Conservation (phyloP, 2,888 invertebrate species). For the Falcaria lacertinaria region DNA sequence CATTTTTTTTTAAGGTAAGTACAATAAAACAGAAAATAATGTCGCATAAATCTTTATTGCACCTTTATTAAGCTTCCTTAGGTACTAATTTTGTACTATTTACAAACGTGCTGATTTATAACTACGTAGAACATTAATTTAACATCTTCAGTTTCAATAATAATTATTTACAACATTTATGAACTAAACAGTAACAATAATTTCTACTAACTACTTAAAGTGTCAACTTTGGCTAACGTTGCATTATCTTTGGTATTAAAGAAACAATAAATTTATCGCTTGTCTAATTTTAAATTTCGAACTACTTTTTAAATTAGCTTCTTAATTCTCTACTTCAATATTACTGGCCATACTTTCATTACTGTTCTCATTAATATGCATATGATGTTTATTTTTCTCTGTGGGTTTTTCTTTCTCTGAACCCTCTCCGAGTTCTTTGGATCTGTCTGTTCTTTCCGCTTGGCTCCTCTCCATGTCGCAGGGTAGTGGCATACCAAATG, state of each 20-base stretch:
- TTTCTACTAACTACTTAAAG: slow-evolving; percentile 47
- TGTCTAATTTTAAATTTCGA: slow-evolving; percentile 5
- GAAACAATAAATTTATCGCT: slow-evolving; percentile 20
- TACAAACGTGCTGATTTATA: slow-evolving; percentile 63
- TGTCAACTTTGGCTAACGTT: slow-evolving; percentile 12
- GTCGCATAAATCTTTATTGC: slow-evolving; percentile 44
- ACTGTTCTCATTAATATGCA: slow-evolving; percentile 67
- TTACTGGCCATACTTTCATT: slow-evolving; percentile 75
- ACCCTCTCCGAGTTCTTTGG: slow-evolving; percentile 40
- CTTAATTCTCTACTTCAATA: slow-evolving; percentile 72
- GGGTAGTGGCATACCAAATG: slow-evolving; percentile 53
- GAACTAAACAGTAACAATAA: slow-evolving; percentile 47
- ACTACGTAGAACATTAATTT: slow-evolving; percentile 48
- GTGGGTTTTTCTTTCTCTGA: slow-evolving; percentile 41
- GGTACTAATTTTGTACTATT: slow-evolving; percentile 59
- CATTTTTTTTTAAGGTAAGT: too few species aligned
- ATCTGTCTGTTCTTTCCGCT: slow-evolving; percentile 39
- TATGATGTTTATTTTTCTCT: slow-evolving; percentile 43
- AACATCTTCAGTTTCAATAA: slow-evolving; percentile 29
- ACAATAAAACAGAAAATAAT: slow-evolving; percentile 10
- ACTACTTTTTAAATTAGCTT: slow-evolving; percentile 9
- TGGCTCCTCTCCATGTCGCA: slow-evolving; percentile 61
- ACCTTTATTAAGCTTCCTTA: slow-evolving; percentile 55
- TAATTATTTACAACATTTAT: slow-evolving; percentile 58
- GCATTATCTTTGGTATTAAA: slow-evolving; percentile 40